phyloP scores from a whole-genome alignment of 2,113 vertebrate genomes.

The Acanthisitta chloris region DNA sequence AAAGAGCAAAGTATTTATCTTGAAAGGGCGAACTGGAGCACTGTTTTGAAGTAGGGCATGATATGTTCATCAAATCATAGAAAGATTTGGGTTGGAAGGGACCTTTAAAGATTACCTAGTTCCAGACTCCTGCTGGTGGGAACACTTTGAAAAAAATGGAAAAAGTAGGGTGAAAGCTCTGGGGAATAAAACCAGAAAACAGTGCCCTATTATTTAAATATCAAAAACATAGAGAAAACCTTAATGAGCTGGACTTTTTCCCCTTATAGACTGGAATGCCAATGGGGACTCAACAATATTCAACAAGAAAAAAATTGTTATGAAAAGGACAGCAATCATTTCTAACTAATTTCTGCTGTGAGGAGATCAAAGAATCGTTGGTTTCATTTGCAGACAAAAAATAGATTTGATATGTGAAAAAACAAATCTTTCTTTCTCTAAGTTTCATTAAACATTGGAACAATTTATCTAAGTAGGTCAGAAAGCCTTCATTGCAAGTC shows the following conservation, averaged over 20 bases:
- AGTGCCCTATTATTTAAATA: background rate
- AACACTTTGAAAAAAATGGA: background rate
- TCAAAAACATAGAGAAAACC: background rate
- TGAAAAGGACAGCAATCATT: background rate
- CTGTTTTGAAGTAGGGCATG: background rate
- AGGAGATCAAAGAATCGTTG: background rate
- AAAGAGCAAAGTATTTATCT: background rate
- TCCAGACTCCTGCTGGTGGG: background rate
- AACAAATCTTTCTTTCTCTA: background rate
- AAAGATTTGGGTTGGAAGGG: background rate
- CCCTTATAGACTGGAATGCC: background rate
- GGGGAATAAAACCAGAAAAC: background rate
- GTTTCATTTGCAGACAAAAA: background rate
- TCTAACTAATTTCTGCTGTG: background rate
- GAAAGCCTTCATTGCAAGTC: background rate
- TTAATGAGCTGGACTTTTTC: background rate
- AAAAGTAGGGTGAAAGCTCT: background rate
- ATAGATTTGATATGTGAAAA: background rate
- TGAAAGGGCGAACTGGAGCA: background rate
- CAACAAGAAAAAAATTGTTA: background rate
- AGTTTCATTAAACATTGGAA: background rate
- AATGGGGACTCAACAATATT: background rate
- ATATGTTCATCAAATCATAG: background rate
- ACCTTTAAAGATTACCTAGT: background rate
- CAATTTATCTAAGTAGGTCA: background rate